Evolutionary conservation across 2,888 invertebrate genomes (phyloP).

Genomic region (Pecten maximus): DNA sequence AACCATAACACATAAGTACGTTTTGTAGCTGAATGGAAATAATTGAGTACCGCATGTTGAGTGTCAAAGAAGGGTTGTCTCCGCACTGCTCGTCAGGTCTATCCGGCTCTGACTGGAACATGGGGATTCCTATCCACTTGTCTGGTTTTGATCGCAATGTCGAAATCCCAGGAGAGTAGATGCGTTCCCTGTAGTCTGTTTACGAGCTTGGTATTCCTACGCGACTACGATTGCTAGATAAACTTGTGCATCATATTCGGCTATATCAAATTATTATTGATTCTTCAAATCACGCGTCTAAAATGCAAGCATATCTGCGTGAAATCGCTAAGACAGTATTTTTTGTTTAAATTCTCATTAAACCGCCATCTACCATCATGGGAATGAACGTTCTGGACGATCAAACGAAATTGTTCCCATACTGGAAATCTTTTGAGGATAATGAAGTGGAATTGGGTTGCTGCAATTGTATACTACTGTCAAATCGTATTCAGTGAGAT

Average conservation of each 20-base stretch:
- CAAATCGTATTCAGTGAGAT: background rate
- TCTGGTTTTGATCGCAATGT: background rate
- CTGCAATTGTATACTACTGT: background rate
- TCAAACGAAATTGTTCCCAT: slow-evolving; percentile 6
- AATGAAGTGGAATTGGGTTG: background rate
- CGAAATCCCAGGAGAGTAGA: background rate
- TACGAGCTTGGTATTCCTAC: slow-evolving; percentile 30
- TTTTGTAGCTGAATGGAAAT: background rate
- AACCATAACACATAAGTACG: background rate
- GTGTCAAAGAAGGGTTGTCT: background rate
- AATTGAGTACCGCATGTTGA: background rate
- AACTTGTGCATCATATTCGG: background rate
- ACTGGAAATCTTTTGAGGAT: background rate
- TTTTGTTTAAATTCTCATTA: slow-evolving; percentile 11
- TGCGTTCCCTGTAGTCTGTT: background rate
- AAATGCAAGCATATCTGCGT: slow-evolving; percentile 28
- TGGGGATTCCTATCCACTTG: background rate
- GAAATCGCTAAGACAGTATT: slow-evolving; percentile 30
- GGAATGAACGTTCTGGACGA: background rate
- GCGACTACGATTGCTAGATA: slow-evolving; percentile 30
- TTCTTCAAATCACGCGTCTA: slow-evolving; percentile 13
- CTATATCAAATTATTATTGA: slow-evolving; percentile 19
- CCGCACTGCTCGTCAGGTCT: background rate
- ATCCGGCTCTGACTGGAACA: background rate
- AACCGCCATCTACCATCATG: background rate